Evolutionary conservation across 2,113 vertebrate genomes (phyloP), one percentile per base, ranked within the genome.

Genomic region (Microcebus griseorufus): DNA sequence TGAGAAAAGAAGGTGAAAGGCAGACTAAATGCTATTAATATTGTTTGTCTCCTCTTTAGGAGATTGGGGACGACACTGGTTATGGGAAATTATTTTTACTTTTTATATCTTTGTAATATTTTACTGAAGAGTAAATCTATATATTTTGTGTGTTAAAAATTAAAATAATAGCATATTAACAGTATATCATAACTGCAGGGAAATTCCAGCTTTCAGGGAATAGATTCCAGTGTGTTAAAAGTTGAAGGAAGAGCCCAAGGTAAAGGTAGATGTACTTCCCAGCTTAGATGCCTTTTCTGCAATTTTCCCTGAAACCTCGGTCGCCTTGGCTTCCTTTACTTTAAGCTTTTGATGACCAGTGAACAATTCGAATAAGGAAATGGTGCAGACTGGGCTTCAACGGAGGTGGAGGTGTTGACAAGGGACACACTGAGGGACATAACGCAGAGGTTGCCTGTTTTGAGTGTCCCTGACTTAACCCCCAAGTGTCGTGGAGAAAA

Each of bases 1-100:
- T 95, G 55, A 90, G 67, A 72, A 70, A 93, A 96, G 91, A 42
- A 83, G 29, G 25, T 69, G 42, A 29, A 90, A 72, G 84, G 90
- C 27, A 53, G 51, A 62, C 32, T 80, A 23, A 5, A 20, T 48
- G 4, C 34, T 90, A 2, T 92, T 90, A 48, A 79, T 83, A 39
- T 34, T 67, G 25, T 39, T 25, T 37, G 34, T 34, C 12, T 14
- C 5, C 14, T 1, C 42, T 90, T 91, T 55, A 29, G 11, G 27
- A 20, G 17, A 9, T 17, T 53, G 25, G 45, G 29, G 14, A 42
- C 78, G 39, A 80, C 51, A 88, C 22, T 70, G 29, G 23, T 53
- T 32, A 6, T 88, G 32, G 70, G 10, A 90, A 84, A 69, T 67
- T 6, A 45, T 88, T 88, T 86, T 86, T 81, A 70, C 16, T 55